These are phyloP conservation scores for Macropus fuliginosus DNA, from an alignment of 2,797 vertebrate species.

Conservation along the genomic window DNA sequence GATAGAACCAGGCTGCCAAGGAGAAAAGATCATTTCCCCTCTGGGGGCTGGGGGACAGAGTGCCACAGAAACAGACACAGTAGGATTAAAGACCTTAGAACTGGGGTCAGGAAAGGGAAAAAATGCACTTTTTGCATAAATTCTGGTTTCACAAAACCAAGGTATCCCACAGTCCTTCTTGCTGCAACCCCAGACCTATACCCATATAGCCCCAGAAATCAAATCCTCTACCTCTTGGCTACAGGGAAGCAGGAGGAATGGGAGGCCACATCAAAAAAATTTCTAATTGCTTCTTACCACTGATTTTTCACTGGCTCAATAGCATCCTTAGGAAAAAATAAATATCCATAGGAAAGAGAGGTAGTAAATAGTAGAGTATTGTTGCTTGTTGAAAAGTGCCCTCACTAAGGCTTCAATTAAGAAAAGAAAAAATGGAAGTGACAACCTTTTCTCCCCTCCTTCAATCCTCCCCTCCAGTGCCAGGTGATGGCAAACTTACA, in stretches of 20 bases:
- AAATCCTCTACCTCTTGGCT: not conserved
- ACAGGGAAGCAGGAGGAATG: not conserved
- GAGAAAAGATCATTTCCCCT: not conserved
- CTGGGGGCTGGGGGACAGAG: not conserved
- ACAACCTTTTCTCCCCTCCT: not conserved
- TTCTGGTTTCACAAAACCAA: not conserved
- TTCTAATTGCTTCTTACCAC: not conserved
- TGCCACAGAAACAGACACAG: not conserved
- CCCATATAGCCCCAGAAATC: not conserved
- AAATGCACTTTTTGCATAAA: not conserved
- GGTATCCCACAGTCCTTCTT: not conserved
- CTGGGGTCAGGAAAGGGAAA: not conserved
- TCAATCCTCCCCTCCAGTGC: not conserved
- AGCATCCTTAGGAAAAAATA: constrained; percentile 47
- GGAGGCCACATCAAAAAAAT: not conserved
- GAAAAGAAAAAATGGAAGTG: constrained; percentile 50
- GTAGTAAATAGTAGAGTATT: constrained; percentile 10
- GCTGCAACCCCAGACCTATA: not conserved
- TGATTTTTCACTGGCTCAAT: not conserved
- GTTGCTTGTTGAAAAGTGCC: constrained; percentile 49
- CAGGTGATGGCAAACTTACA: constrained; percentile 71
- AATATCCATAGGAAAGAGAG: constrained; percentile 41
- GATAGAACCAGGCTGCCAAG: not conserved
- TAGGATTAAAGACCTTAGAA: not conserved
- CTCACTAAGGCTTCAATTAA: constrained; percentile 60